Evolutionary conservation across 1,140 invertebrate species (phyloP), one percentile per base, ranked within the genome.

Genomic region (Sinella curviseta): DNA sequence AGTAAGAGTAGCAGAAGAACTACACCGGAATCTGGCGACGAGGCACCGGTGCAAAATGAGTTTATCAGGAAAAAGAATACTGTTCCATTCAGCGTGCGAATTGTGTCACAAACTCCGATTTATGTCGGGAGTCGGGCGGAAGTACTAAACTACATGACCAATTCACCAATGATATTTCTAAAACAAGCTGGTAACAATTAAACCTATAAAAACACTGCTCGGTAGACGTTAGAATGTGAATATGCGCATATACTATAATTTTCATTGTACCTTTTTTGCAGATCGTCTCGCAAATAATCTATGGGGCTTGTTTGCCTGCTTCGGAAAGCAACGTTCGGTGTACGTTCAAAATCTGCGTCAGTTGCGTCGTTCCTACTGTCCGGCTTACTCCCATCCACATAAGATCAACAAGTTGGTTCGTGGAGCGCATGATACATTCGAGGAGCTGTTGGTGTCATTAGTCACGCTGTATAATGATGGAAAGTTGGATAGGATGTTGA

Each of bases 81-180:
- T 8, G 20, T 39, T 3, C 77, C 55, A 17, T 60, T 60, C 28
- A 73, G 17, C 17, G 35, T 78, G 8, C n/a, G 70, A 35, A 26
- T 79, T 26, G 24, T 76, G 8, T 57, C 73, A 12, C 26, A 79
- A 65, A 76, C 73, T 60, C 78, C 78, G 1, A 76, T 79, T 24
- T 34, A 60, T 26, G 26, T 79, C 28, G 74, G 73, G 12, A 36
- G 31, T 54, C 78, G 78, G 4, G 24, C 31, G 2, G 36, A 75
- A 31, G 33, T 67, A 1, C 74, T 60, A 30, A 67, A 79, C 33
- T 67, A 76, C 26, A 79, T 79, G 78, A 79, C 78, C 2, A 57
- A 60, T 39, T 12, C 26, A 30, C 67, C 78, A 26, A 67, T 76
- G 14, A 24, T 60, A 34, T 67, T 79, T 76, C 55, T 76, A 1